phyloP scores from a whole-genome alignment of 2,797 vertebrate species.

The Glossophaga mutica region DNA sequence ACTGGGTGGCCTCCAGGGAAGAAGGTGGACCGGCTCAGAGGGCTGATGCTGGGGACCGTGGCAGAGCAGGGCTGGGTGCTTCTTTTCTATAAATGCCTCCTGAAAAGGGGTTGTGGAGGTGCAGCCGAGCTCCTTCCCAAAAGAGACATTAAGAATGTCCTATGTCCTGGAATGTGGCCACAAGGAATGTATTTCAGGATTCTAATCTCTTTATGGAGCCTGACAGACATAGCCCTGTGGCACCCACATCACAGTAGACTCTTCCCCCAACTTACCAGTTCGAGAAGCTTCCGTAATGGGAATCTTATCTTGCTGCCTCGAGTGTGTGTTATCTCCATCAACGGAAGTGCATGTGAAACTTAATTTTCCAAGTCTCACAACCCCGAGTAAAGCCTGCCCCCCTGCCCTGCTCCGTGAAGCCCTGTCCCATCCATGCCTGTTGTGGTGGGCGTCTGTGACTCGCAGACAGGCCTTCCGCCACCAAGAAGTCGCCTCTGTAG shows the following conservation, averaged over 20 bases:
- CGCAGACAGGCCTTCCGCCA: background rate
- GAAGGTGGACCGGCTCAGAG: background rate
- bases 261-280: background rate
- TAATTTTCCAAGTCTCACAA: background rate
- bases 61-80: background rate
- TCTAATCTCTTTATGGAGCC: background rate
- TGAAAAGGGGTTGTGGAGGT: background rate
- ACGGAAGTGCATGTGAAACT: background rate
- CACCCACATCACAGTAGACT: background rate
- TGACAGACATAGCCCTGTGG: too few species aligned
- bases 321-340: background rate
- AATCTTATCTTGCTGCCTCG: background rate
- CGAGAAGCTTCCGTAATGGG: background rate
- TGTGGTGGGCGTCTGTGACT: rapidly evolving
- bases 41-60: background rate
- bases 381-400: background rate
- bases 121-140: background rate
- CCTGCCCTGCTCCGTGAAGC: background rate
- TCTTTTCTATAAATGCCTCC: background rate
- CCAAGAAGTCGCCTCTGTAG: background rate
- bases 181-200: background rate
- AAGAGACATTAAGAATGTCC: background rate
- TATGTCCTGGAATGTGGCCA: background rate
- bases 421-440: background rate
- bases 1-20: background rate